Conservation (phyloP, 2,888 invertebrate genomes). For the Dyspetes luteomarginatus region DNA sequence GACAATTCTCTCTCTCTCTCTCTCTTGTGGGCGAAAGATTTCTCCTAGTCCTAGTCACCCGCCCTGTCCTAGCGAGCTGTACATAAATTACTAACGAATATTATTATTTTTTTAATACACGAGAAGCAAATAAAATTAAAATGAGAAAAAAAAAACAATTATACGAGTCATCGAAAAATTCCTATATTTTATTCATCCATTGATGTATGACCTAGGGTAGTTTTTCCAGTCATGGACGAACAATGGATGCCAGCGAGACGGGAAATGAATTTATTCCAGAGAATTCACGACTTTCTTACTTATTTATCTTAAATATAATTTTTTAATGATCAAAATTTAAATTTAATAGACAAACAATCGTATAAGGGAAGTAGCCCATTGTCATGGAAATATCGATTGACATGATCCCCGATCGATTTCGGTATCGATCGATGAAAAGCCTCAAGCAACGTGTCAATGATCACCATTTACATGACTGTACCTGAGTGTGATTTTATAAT, state of each 20-base stretch:
- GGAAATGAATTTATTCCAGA: no score
- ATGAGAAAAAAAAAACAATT: background rate
- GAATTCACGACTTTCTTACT: no score
- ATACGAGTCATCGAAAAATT: background rate
- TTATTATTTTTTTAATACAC: slow-evolving; percentile 51
- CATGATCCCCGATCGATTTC: no score
- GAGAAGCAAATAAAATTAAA: slow-evolving; percentile 12
- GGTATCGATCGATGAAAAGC: slow-evolving; percentile 12
- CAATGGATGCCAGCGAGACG: no score
- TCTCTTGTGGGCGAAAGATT: background rate
- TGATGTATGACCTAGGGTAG: no score
- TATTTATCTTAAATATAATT: no score
- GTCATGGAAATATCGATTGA: background rate
- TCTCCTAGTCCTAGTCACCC: slow-evolving; percentile 68
- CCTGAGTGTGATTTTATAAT: slow-evolving; percentile 28
- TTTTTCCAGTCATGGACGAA: no score
- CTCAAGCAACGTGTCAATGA: slow-evolving; percentile 23
- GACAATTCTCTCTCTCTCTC: background rate
- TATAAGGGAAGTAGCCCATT: no score
- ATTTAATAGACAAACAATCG: no score
- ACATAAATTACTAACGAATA: slow-evolving; percentile 55
- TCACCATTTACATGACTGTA: slow-evolving; percentile 35
- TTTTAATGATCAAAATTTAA: no score
- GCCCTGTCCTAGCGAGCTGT: slow-evolving; percentile 53
- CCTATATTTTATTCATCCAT: background rate